Percentiles rank a stretch among this genome's conserved stretches.
phyloP scores from a whole-genome alignment of 2,888 invertebrate genomes.

The Amiota communis region DNA sequence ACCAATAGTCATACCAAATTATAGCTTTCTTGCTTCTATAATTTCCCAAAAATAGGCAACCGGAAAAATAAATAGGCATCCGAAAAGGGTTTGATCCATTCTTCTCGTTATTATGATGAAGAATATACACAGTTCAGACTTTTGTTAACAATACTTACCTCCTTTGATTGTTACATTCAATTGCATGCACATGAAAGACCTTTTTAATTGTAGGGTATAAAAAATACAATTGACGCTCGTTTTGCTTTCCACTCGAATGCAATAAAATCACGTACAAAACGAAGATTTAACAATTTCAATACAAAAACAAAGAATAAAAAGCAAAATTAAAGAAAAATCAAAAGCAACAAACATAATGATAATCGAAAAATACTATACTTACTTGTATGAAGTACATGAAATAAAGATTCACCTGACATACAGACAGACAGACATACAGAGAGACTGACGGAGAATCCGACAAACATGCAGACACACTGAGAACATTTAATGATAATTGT shows the following conservation, averaged over 20 bases:
- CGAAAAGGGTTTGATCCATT: no score
- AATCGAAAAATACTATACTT: constrained; percentile 21
- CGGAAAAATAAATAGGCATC: no score
- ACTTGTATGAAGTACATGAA: neutral
- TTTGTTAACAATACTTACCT: no score
- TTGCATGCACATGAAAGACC: no score
- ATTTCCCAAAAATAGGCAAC: no score
- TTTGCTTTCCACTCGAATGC: constrained; percentile 27
- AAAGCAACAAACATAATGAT: constrained; percentile 33
- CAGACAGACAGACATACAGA: neutral
- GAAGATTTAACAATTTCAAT: constrained; percentile 36
- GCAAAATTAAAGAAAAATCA: constrained; percentile 40
- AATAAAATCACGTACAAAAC: constrained; percentile 57
- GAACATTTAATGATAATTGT: neutral
- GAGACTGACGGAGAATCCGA: constrained; percentile 12
- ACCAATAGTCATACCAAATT: no score
- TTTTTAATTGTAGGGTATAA: neutral
- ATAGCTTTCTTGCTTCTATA: no score
- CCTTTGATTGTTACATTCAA: no score
- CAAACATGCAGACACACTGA: constrained; percentile 7
- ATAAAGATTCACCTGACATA: neutral
- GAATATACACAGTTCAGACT: no score
- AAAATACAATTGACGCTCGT: constrained; percentile 35
- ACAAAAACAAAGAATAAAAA: constrained; percentile 53
- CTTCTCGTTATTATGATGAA: no score